phyloP scores from a whole-genome alignment of 1,140 invertebrate genomes.

The Drosophila simulans region DNA sequence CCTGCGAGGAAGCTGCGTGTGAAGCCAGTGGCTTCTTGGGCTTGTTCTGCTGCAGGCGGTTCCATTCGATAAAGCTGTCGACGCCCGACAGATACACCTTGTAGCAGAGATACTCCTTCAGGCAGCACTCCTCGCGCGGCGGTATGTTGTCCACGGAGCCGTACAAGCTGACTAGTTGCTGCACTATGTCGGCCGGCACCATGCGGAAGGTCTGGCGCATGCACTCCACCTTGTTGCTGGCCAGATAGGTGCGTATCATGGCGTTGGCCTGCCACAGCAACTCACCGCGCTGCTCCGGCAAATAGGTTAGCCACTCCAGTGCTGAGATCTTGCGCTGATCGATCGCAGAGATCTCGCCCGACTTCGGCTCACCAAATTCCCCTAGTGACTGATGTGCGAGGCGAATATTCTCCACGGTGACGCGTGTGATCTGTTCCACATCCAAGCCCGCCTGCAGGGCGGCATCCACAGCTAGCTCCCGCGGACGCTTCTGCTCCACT shows the following conservation, averaged over 20 bases:
- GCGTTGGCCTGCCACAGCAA: constrained; percentile 94
- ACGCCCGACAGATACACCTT: constrained; percentile 93
- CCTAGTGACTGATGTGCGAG: constrained; percentile 86
- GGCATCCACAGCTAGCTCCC: constrained; percentile 87
- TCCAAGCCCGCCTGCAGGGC: constrained; percentile 92
- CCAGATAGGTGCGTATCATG: constrained; percentile 93
- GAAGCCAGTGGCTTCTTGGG: constrained; percentile 88
- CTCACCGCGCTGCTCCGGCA: constrained; percentile 91
- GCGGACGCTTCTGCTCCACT: constrained; percentile 85
- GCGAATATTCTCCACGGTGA: constrained; percentile 89
- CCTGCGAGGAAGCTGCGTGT: constrained; percentile 51
- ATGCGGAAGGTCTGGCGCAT: constrained; percentile 89
- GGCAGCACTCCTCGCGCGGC: constrained; percentile 86
- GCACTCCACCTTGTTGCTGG: constrained; percentile 88
- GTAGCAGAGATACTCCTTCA: constrained; percentile 91
- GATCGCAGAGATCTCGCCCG: constrained; percentile 56
- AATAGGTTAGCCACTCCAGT: constrained; percentile 94
- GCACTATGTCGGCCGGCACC: constrained; percentile 88
- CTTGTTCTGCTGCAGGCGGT: constrained; percentile 91
- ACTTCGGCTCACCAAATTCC: constrained; percentile 33
- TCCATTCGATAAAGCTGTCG: constrained; percentile 95
- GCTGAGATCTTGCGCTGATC: constrained; percentile 89
- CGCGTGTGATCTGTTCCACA: constrained; percentile 92
- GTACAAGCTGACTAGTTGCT: constrained; percentile 86
- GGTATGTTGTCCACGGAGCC: constrained; percentile 86